Evolutionary conservation across 1,140 invertebrate species (phyloP).

Genomic region (Aradophagus sp.): DNA sequence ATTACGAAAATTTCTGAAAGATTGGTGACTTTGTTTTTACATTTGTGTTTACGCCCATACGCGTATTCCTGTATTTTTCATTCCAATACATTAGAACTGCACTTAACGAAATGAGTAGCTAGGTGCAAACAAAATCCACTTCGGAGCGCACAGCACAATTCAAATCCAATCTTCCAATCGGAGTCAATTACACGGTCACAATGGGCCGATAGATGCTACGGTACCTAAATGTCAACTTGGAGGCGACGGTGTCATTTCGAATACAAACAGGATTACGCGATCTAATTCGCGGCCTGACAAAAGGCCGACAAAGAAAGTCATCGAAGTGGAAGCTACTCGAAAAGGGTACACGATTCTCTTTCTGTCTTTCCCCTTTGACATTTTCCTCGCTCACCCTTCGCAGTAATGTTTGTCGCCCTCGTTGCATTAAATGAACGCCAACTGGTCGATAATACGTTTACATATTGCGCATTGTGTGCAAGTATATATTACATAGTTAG

Average conservation of each 20-base stretch:
- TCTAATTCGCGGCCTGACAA: constrained; percentile 73
- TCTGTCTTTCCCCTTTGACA: constrained; percentile 52
- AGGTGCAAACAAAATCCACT: constrained; percentile 61
- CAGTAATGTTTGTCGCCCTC: constrained; percentile 53
- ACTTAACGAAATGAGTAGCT: constrained; percentile 70
- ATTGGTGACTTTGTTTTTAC: constrained; percentile 7
- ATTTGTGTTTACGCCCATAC: constrained; percentile 3
- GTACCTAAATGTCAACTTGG: constrained; percentile 70
- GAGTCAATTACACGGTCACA: constrained; percentile 73
- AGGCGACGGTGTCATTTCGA: constrained; percentile 73
- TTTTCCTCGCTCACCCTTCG: constrained; percentile 50
- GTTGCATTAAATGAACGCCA: constrained; percentile 55
- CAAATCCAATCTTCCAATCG: constrained; percentile 75
- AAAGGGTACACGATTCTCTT: constrained; percentile 55
- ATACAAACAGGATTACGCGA: constrained; percentile 75
- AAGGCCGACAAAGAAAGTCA: constrained; percentile 70
- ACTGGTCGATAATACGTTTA: constrained; percentile 56
- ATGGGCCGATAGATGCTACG: constrained; percentile 63
- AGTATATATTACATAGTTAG: constrained; percentile 46
- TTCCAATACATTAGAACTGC: constrained; percentile 54
- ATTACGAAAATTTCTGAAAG: too few species aligned
- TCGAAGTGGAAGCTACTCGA: constrained; percentile 57
- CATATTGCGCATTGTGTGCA: constrained; percentile 46
- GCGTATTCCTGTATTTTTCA: constrained; percentile 14
- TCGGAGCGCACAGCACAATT: constrained; percentile 63